Base-by-base conservation (phyloP, 37 sponge, comb jelly and placozoan genomes). In the Halichondria panicea region DNA sequence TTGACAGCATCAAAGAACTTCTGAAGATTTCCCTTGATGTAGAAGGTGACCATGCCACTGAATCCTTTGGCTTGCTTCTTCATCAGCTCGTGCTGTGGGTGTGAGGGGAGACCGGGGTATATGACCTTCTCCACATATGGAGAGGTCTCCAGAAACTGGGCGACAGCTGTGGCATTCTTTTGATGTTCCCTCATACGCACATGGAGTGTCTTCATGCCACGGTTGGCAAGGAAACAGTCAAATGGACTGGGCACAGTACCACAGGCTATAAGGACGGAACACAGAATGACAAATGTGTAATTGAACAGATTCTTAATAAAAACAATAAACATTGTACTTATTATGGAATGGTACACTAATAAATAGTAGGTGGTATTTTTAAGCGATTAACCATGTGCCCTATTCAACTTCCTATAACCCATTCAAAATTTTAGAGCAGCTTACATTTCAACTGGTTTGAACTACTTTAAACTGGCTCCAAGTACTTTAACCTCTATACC, bases 21-120 rank as follows among this genome's bases (percentile, higher is more conserved):
- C 37, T 66, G 76, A 13, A 90, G 77, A 58, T 81, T 87, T 24
- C 66, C 76, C 42, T 93, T 87, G 30, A 95, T 79, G 38, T 63
- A 74, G 63, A 95, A 95, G 40, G 94, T 86, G 54, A 95, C 80
- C 99, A 98, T 98, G 0, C 99, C 99, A 55, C 94, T 72, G 81
- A 88, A 95, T 25, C 99, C 99, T 50, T 84, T 95, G 65, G 83
- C 79, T 84, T 90, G 95, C 48, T 58, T 82, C 75, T 87, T 92
- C 43, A 84, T 82, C 72, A 95, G 66, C 71, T 98, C 92, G 66
- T 98, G 91, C 63, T 95, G 89, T 33, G 99, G 99, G 52, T 98
- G 99, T 27, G 94, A 91, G 19, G 93, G 86, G 11, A 95, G 90
- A 2, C 99, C 97, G 43, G 93, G 93, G 66, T 96, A 96, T 24